A percentile compares a stretch with the other conserved stretches of the same genome.
Conservation (phyloP, 2,113 vertebrate species). For the Hypanus sabinus region DNA sequence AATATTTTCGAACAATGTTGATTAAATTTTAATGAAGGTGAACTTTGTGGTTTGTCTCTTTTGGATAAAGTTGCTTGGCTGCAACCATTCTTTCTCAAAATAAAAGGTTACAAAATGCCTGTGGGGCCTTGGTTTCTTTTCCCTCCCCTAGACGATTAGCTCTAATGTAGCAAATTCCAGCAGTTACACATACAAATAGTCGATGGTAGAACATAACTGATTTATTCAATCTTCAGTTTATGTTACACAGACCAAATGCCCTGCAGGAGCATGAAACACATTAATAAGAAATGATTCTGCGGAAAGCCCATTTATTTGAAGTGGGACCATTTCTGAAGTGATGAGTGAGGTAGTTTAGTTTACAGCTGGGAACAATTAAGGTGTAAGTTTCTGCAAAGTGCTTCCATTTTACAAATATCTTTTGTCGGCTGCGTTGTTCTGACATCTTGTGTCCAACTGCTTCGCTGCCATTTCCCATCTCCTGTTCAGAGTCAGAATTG, state of each 20-base stretch:
- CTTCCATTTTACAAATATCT: constrained; percentile 39
- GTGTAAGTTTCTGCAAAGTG: constrained; percentile 35
- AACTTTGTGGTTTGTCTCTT: constrained; percentile 11
- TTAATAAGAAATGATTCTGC: constrained; percentile 48
- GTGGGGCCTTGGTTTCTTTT: background rate
- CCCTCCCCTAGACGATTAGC: background rate
- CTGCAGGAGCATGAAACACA: constrained; percentile 46
- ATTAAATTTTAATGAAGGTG: background rate
- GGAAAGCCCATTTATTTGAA: constrained; percentile 43
- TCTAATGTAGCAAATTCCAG: background rate
- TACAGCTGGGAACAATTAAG: constrained; percentile 41
- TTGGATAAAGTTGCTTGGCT: background rate
- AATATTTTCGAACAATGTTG: background rate
- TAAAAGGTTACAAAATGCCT: background rate
- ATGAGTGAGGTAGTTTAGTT: constrained; percentile 37
- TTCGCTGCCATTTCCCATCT: background rate
- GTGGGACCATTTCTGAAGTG: constrained; percentile 41
- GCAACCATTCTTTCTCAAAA: constrained; percentile 1
- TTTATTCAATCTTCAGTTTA: background rate
- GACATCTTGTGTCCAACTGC: background rate
- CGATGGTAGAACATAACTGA: background rate
- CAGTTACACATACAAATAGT: background rate
- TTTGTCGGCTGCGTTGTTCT: background rate
- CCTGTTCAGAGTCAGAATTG: background rate
- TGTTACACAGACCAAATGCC: constrained; percentile 36